phyloP scores from a whole-genome alignment of 2,113 vertebrate genomes.

The Oncorhynchus keta region DNA sequence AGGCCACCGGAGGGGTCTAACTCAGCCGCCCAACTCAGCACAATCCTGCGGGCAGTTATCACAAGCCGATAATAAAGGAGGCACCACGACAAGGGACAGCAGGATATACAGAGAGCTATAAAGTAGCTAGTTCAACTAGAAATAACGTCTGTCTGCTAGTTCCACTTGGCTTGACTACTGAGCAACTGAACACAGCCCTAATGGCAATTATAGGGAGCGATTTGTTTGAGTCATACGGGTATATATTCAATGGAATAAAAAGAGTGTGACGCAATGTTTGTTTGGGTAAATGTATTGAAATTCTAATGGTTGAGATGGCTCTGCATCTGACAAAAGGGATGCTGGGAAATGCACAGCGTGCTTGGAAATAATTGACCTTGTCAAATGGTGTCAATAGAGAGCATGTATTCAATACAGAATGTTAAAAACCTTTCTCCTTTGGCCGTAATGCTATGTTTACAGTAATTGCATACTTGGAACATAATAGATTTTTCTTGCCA shows the following conservation, averaged over 20 bases:
- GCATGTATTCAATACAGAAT: not conserved
- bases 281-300: slow-evolving; percentile 3
- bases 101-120: slow-evolving; percentile 6
- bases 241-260: slow-evolving; percentile 6
- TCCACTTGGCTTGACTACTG: slow-evolving; percentile 13
- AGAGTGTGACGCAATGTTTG: not conserved
- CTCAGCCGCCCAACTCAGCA: slow-evolving; percentile 50
- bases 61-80: slow-evolving; percentile 24
- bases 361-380: not conserved
- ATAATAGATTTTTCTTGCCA: slow-evolving; percentile 9
- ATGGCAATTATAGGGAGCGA: slow-evolving; percentile 2
- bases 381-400: not conserved
- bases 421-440: not conserved
- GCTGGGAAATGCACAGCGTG: not conserved
- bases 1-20: slow-evolving; percentile 24
- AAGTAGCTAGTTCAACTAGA: slow-evolving; percentile 33
- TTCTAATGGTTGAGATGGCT: slow-evolving; percentile 15
- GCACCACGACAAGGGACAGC: not conserved
- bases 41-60: slow-evolving; percentile 34
- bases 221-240: slow-evolving; percentile 18
- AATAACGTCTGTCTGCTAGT: slow-evolving; percentile 36
- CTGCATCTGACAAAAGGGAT: not conserved
- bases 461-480: not conserved
- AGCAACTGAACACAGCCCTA: slow-evolving; percentile 14
- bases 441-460: not conserved